phyloP scores from a whole-genome alignment of 2,113 vertebrate genomes.

The Spea bombifrons region DNA sequence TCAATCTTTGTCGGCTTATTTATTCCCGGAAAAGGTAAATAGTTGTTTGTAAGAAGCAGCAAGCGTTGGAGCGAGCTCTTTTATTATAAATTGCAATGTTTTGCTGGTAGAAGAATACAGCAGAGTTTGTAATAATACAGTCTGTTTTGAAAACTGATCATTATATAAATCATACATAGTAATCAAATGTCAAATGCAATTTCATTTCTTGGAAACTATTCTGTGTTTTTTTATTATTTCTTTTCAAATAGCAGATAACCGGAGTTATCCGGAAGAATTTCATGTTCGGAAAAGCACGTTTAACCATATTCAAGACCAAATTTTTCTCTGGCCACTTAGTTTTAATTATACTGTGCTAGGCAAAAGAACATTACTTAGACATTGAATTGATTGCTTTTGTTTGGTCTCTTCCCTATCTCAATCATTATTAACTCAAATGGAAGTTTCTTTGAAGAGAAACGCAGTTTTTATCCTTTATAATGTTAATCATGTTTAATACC shows the following conservation, averaged over 20 bases:
- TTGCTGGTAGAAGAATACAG: not conserved
- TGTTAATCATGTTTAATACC: too few species aligned
- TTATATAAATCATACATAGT: constrained; percentile 21
- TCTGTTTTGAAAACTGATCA: constrained; percentile 20
- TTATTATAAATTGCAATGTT: constrained; percentile 6
- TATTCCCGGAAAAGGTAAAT: not conserved
- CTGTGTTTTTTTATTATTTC: not conserved
- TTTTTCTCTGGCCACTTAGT: not conserved
- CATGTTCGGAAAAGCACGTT: not conserved
- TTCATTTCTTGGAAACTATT: constrained; percentile 1
- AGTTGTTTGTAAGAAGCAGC: not conserved
- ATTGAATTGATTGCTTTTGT: not conserved
- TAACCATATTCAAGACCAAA: not conserved
- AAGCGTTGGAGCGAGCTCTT: not conserved
- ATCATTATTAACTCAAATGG: too few species aligned
- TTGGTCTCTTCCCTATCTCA: too few species aligned
- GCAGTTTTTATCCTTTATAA: too few species aligned
- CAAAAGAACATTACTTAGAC: not conserved
- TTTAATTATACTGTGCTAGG: not conserved
- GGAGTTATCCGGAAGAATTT: not conserved
- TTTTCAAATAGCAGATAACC: constrained; percentile 16
- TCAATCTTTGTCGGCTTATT: not conserved
- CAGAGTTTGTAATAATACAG: constrained; percentile 24
- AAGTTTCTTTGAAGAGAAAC: too few species aligned
- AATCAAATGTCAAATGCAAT: constrained; percentile 33